A percentile compares a stretch with the other conserved stretches of the same genome.
Conservation (phyloP, 2,113 vertebrate species). For the Kryptolebias marmoratus region DNA sequence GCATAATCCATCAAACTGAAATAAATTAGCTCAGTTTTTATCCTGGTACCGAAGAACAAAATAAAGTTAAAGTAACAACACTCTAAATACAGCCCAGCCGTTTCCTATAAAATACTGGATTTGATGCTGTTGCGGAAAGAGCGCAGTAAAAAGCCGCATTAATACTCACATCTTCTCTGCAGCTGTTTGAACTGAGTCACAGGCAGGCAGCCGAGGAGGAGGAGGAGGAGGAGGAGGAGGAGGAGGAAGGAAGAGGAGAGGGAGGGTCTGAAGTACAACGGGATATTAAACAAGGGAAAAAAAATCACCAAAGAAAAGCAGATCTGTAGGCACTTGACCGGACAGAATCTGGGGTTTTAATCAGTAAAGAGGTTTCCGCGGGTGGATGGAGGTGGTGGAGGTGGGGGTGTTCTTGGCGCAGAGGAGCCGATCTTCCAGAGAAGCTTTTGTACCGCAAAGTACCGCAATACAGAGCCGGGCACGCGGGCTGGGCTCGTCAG, state of each 20-base stretch:
- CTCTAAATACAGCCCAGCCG: background rate
- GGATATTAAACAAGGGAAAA: constrained; percentile 6
- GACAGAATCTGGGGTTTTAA: constrained; percentile 32
- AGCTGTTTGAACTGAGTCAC: constrained; percentile 76
- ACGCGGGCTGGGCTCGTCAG: constrained; percentile 47
- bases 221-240: constrained; percentile 32
- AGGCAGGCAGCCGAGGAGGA: constrained; percentile 49
- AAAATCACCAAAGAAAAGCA: constrained; percentile 21
- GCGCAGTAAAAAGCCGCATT: constrained; percentile 61
- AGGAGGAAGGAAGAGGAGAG: constrained; percentile 26
- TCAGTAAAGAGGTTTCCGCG: constrained; percentile 30
- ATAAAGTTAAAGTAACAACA: background rate
- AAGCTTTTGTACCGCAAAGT: constrained; percentile 61
- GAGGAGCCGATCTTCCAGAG: constrained; percentile 52
- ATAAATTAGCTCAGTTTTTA: constrained; percentile 34
- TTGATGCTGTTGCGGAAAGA: background rate
- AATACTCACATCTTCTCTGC: constrained; percentile 82
- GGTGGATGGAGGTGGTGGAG: constrained; percentile 4
- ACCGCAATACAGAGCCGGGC: constrained; percentile 63
- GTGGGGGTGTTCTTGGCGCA: constrained; percentile 50
- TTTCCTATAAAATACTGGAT: background rate
- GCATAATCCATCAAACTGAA: constrained; percentile 60
- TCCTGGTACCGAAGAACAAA: background rate
- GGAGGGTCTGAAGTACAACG: constrained; percentile 54
- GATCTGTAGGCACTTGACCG: constrained; percentile 34